phyloP scores from a whole-genome alignment of 2,888 invertebrate species.

The Lordiphosa fenestrarum region DNA sequence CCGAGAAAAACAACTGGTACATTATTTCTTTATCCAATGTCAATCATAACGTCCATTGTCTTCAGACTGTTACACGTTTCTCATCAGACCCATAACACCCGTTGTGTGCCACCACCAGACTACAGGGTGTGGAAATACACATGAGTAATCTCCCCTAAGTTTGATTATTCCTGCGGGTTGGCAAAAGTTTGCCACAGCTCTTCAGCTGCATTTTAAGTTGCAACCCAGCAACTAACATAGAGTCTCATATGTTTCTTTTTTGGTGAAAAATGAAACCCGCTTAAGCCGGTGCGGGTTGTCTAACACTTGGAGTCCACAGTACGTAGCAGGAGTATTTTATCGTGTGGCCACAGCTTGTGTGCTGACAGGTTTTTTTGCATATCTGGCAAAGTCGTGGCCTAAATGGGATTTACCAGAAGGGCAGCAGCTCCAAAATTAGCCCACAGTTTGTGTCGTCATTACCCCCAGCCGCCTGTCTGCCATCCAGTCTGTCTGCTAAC shows the following conservation, averaged over 20 bases:
- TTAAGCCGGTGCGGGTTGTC: slow-evolving; percentile 15
- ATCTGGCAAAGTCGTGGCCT: slow-evolving; percentile 31
- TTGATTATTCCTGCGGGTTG: no score
- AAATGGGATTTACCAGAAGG: slow-evolving; percentile 42
- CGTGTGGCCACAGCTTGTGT: slow-evolving; percentile 36
- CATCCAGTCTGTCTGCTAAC: slow-evolving; percentile 37
- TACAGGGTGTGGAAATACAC: no score
- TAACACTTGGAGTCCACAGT: slow-evolving; percentile 4
- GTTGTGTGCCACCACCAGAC: no score
- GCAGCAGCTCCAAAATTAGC: slow-evolving; percentile 42
- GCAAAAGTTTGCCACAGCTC: slow-evolving; percentile 28
- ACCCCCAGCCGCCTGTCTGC: not conserved
- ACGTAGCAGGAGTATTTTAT: slow-evolving; percentile 25
- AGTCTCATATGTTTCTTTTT: slow-evolving; percentile 24
- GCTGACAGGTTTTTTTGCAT: slow-evolving; percentile 31
- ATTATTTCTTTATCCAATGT: no score
- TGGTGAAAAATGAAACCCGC: slow-evolving; percentile 14
- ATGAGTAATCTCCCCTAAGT: no score
- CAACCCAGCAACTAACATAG: slow-evolving; percentile 25
- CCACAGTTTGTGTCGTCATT: slow-evolving; percentile 8
- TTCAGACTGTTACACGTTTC: no score
- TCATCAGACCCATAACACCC: no score
- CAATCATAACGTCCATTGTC: no score
- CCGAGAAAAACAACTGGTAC: no score
- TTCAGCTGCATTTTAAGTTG: slow-evolving; percentile 29